Percentiles rank a stretch among this genome's conserved stretches.
phyloP scores from a whole-genome alignment of 2,888 invertebrate species.

The Icerya purchasi region DNA sequence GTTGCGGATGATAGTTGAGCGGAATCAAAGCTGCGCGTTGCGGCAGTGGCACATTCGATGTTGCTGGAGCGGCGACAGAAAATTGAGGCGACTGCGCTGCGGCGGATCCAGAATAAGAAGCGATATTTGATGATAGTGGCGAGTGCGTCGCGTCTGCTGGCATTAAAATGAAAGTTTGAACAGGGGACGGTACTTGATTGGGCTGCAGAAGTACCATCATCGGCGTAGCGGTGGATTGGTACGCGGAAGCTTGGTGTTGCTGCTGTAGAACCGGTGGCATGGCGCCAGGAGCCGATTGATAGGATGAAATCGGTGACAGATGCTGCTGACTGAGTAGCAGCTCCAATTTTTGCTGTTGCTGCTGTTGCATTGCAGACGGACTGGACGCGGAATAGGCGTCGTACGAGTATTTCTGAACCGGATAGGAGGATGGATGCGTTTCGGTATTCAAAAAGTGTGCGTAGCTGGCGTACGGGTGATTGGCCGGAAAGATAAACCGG shows the following conservation, averaged over 20 bases:
- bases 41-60: too few relatives aligned
- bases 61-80: too few relatives aligned
- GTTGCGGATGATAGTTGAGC: too few relatives aligned
- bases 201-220: background rate
- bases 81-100: too few relatives aligned
- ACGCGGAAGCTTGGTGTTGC: background rate
- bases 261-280: background rate
- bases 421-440: background rate
- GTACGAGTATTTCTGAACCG: background rate
- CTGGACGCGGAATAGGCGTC: slow-evolving; percentile 1
- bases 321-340: background rate
- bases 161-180: background rate
- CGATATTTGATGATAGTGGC: too few relatives aligned
- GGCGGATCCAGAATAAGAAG: too few relatives aligned
- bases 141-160: too few relatives aligned
- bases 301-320: background rate
- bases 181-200: background rate
- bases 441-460: slow-evolving; percentile 7
- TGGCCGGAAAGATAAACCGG: slow-evolving; percentile 13
- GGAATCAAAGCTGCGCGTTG: too few relatives aligned
- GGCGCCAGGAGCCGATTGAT: background rate
- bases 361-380: background rate
- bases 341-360: background rate
- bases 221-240: background rate
- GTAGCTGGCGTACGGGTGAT: slow-evolving; percentile 12